Conservation (phyloP, 1,140 invertebrate genomes). For the Brachystomella parvula region DNA sequence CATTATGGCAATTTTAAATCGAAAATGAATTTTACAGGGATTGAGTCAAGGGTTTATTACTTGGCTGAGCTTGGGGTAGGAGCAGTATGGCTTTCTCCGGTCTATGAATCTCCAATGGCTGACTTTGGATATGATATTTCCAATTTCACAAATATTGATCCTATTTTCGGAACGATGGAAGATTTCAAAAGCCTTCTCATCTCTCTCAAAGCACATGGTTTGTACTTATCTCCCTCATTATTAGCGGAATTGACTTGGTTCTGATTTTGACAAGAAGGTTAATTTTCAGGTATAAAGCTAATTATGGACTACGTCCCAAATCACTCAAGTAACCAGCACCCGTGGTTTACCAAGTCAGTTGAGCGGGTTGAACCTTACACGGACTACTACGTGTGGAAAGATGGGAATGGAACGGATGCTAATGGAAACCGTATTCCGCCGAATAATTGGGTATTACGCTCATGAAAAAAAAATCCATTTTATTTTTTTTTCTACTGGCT, state of each 20-base stretch:
- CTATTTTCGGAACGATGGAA: constrained; percentile 41
- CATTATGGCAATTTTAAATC: no score
- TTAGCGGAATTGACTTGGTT: neutral
- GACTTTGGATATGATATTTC: constrained; percentile 43
- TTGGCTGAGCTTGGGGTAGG: constrained; percentile 49
- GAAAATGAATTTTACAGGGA: constrained; percentile 45
- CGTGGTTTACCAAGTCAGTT: constrained; percentile 59
- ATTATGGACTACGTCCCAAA: constrained; percentile 63
- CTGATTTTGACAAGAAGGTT: neutral
- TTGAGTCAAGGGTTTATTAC: constrained; percentile 54
- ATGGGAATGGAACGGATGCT: constrained; percentile 32
- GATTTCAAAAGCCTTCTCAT: constrained; percentile 42
- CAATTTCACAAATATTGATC: constrained; percentile 42
- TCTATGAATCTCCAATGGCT: constrained; percentile 41
- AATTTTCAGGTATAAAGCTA: constrained; percentile 46
- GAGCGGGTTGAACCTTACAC: constrained; percentile 47
- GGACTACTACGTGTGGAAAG: constrained; percentile 50
- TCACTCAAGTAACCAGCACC: constrained; percentile 59
- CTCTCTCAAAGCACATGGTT: constrained; percentile 41
- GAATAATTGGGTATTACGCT: constrained; percentile 50
- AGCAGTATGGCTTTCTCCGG: constrained; percentile 41
- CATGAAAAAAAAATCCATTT: constrained; percentile 3
- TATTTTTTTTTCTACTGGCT: no score
- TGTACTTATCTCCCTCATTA: neutral
- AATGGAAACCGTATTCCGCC: constrained; percentile 40